Evolutionary conservation across 1,140 invertebrate genomes (phyloP).

Genomic region (Metopolophium dirhodum): DNA sequence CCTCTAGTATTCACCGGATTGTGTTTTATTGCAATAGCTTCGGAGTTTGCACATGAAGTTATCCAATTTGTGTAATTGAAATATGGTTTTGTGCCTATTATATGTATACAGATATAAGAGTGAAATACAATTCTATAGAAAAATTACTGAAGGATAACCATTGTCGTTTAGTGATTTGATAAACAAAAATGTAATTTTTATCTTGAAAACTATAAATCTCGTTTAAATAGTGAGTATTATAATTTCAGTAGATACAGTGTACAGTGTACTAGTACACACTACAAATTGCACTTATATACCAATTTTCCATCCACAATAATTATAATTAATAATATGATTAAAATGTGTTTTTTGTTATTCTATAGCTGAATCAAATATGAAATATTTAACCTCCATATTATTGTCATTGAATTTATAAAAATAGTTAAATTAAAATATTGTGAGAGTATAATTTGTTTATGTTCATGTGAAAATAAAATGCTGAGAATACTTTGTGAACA

Average conservation of each 20-base stretch:
- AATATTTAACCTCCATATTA: background rate
- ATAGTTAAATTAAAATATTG: background rate
- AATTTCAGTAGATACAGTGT: background rate
- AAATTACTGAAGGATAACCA: background rate
- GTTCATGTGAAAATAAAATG: background rate
- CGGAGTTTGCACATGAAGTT: background rate
- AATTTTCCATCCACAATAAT: background rate
- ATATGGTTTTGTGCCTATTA: background rate
- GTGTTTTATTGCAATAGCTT: background rate
- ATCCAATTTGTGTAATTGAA: background rate
- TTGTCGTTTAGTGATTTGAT: background rate
- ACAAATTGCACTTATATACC: background rate
- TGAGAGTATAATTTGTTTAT: background rate
- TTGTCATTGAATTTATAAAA: background rate
- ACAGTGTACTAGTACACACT: background rate
- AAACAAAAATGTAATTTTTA: background rate
- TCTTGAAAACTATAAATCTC: background rate
- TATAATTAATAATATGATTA: background rate
- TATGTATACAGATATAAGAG: background rate
- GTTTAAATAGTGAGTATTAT: background rate
- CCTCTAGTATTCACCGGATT: background rate
- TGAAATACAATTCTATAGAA: background rate
- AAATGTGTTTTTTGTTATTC: background rate
- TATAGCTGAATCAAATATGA: background rate
- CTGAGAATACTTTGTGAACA: background rate